Percentiles rank a stretch among this genome's conserved stretches.
Evolutionary conservation across 2,797 vertebrate genomes (phyloP).

Genomic region (Tolypeutes matacus): DNA sequence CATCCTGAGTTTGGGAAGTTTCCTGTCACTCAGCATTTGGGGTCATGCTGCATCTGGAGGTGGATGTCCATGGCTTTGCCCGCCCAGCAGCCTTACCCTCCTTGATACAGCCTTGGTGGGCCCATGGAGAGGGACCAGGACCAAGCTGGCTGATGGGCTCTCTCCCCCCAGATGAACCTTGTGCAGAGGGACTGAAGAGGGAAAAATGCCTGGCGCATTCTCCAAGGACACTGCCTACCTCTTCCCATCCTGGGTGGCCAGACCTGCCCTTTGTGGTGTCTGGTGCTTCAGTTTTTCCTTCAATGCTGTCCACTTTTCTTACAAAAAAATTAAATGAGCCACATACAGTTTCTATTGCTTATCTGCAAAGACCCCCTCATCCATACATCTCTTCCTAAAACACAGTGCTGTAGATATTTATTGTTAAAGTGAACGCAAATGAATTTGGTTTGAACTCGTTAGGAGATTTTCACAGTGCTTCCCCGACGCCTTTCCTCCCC

Average conservation of each 20-base stretch:
- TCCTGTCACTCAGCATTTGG: background rate
- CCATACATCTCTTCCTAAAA: background rate
- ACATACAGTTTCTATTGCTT: background rate
- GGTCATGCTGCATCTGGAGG: background rate
- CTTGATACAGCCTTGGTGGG: background rate
- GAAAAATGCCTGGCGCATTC: fast-evolving
- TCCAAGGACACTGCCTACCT: background rate
- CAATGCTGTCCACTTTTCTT: background rate
- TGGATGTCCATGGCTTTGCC: background rate
- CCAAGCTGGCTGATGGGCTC: background rate
- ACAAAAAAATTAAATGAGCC: background rate
- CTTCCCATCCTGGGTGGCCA: background rate
- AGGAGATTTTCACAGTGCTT: background rate
- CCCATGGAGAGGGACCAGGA: background rate
- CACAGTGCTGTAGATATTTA: background rate
- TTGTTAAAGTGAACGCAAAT: background rate
- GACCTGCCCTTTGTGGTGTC: background rate
- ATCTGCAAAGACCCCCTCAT: background rate
- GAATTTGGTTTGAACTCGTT: background rate
- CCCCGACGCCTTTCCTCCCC: background rate
- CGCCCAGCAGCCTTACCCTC: background rate
- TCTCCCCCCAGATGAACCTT: background rate
- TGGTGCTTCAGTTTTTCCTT: background rate
- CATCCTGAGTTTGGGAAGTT: background rate
- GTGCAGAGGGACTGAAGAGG: background rate